Conservation (phyloP, 2,113 vertebrate genomes). For the Leucopsar rothschildi region DNA sequence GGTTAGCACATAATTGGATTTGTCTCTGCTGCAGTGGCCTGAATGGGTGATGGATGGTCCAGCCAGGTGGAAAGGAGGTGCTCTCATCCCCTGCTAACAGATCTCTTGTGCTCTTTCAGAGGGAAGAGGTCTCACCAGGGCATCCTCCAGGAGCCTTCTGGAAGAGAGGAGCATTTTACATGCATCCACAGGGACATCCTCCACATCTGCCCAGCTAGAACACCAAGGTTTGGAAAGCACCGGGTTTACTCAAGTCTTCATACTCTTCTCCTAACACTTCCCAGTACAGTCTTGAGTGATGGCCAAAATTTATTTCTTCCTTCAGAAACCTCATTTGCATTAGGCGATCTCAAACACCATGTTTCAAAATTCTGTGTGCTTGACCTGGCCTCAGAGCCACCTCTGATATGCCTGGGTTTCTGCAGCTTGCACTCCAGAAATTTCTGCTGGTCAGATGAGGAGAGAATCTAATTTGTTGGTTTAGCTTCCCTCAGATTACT, state of each 20-base stretch:
- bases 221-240: background rate
- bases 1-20: background rate
- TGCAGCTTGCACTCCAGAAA: background rate
- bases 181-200: background rate
- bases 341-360: background rate
- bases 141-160: background rate
- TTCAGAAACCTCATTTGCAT: background rate
- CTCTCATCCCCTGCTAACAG: background rate
- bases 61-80: background rate
- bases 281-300: background rate
- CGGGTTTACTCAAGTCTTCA: background rate
- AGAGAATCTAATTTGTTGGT: background rate
- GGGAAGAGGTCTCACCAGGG: background rate
- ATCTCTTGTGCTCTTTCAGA: accelerated
- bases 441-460: background rate
- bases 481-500: background rate
- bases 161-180: background rate
- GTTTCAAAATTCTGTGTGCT: background rate
- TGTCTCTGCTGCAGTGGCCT: background rate
- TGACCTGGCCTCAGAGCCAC: background rate
- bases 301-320: background rate
- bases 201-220: background rate
- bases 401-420: background rate
- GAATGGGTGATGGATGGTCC: background rate
- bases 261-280: background rate